These are phyloP conservation scores for Fistularia commersonii DNA, from an alignment of 2,797 vertebrate genomes.

Conservation along the genomic window DNA sequence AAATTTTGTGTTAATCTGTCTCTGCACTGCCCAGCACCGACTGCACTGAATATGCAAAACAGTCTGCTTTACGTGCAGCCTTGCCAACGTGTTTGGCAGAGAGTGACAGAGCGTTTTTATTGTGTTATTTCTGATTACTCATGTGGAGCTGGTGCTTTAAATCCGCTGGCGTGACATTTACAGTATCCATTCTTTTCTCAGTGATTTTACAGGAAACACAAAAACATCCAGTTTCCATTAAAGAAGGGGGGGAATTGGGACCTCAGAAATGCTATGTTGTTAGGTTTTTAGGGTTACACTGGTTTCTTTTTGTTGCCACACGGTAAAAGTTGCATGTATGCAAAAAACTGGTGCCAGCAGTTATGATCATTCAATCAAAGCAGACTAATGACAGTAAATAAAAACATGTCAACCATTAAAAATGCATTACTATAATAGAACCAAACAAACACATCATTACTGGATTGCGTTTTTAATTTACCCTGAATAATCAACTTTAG, in stretches of 20 bases:
- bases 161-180: slow-evolving; percentile 28
- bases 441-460: too few relatives aligned
- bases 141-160: slow-evolving; percentile 27
- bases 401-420: too few relatives aligned
- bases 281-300: not conserved
- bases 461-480: too few relatives aligned
- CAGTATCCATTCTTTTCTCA: slow-evolving; percentile 14
- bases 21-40: slow-evolving; percentile 22
- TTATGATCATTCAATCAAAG: too few relatives aligned
- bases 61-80: slow-evolving; percentile 42
- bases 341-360: too few relatives aligned
- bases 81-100: slow-evolving; percentile 47
- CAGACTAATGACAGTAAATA: too few relatives aligned
- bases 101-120: slow-evolving; percentile 25
- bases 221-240: slow-evolving; percentile 15
- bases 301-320: too few relatives aligned
- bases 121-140: slow-evolving; percentile 52
- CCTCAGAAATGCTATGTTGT: not conserved
- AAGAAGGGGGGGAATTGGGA: not conserved
- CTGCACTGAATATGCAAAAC: slow-evolving; percentile 44
- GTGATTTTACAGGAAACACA: slow-evolving; percentile 26
- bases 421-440: too few relatives aligned
- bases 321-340: too few relatives aligned
- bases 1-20: slow-evolving; percentile 36
- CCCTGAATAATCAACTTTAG: too few relatives aligned